Base-by-base conservation (phyloP, 2,113 vertebrate species). In the Regulus satrapa region DNA sequence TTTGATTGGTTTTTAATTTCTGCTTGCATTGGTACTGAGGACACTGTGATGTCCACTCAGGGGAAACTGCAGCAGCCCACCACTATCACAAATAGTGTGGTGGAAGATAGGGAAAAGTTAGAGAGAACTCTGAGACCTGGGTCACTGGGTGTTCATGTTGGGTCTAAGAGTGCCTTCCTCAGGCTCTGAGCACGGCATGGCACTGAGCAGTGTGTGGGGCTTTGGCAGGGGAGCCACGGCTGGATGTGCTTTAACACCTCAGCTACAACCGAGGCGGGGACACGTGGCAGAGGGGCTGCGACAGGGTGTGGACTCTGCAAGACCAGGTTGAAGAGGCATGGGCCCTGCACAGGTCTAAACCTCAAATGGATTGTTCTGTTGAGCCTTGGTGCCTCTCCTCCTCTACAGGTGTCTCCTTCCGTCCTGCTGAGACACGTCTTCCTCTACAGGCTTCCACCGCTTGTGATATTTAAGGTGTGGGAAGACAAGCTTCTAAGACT, bases 281-380 rank as follows among this genome's bases (percentile, higher is more conserved):
- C 36, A 28, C 0, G 0, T 12, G 28, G 19, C 12, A 36, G 51
- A 21, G 29, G 8, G 5, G 46, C 20, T 62, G 64, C 34, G 32
- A 14, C 12, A 61, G 34, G 34, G 7, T 5, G 1, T 15, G 28
- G 14, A 5, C 29, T 52, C 29, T 40, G 41, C 64, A 34, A 14
- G 9, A 20, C 4, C 55, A 15, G 17, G n/a, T 9, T 16, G 54
- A 58, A 36, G 41, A 46, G 26, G 4, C 16, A 12, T 48, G 34
- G 19, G 21, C 26, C 12, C 55, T 68, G n/a, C 25, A 51, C 6
- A 55, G 21, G 18, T 8, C 55, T 46, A 18, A 58, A 48, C 12
- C 14, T 6, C 14, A 17, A 7, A 3, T 56, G 23, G 43, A n/a
- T 20, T 63, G 41, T 15, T 43, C 45, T 69, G 6, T 24, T 54